Base-by-base conservation (phyloP, 2,888 invertebrate genomes). In the Catonia carolina region DNA sequence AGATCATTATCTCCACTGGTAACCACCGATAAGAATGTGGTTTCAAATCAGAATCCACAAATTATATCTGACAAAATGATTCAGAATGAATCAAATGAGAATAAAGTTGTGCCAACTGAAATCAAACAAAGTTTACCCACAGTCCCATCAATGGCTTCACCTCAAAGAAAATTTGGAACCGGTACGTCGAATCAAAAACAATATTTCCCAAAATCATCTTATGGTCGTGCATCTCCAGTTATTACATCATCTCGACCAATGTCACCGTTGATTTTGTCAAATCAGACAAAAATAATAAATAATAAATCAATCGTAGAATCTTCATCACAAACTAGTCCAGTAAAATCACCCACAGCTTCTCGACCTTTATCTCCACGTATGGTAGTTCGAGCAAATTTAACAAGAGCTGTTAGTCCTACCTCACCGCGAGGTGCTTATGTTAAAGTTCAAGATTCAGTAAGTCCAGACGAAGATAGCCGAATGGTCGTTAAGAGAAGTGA, bases 401-500 rank as follows among this genome's bases (percentile, higher is more conserved):
- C 59, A 2, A 55, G 60, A 47, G 56, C 63, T 7, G 51, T 63
- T 8, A 62, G 63, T 48, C 63, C 63, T 1, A 60, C 55, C 2
- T 58, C 60, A 7, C 53, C 61, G 7, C 59, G 61, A 55, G 66
- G 66, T 12, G 66, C 66, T 12, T 66, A 67, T 53, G 67, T 66
- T 18, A 82, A 85, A 77, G 80, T 85, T 69, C 83, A 84, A 71
- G 82, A 82, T 67, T 75, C 79, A 7, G 56, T 59, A 10, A 59
- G 59, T 22, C 49, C 51, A 23, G 33, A 52, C 17, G 63, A 61
- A 37, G 65, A 66, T 66, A 60, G 67, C 64, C 65, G 66, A 49
- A 62, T 59, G 14, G 82, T 81, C 74, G 76, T 89, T 47, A 87
- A 86, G 72, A 83, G 90, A 59, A 88, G 87, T 70, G 87, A 90